phyloP scores from a whole-genome alignment of 37 sponge, comb jelly and placozoan species.

The Sycon ciliatum region DNA sequence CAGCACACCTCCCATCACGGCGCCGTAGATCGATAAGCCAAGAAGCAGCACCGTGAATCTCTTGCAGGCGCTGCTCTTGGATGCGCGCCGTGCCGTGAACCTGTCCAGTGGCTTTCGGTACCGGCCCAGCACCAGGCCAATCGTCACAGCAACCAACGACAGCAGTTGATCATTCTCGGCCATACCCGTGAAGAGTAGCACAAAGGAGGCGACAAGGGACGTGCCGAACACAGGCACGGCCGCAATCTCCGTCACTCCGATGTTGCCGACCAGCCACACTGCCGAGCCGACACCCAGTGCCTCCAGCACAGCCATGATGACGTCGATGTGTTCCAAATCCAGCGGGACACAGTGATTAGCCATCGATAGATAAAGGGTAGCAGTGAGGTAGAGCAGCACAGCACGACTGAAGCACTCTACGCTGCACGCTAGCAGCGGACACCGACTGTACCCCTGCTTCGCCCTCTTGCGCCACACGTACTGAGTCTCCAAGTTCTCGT shows the following conservation, averaged over 20 bases:
- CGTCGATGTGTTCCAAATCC: no score
- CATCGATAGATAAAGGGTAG: conserved; percentile 37
- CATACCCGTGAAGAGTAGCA: conserved; percentile 15
- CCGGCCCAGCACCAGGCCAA: background rate
- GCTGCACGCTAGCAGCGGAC: no score
- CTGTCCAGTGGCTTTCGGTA: background rate
- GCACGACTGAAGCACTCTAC: no score
- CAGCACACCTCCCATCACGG: background rate
- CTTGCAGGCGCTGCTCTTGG: background rate
- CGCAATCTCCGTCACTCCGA: conserved; percentile 32
- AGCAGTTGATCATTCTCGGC: no score
- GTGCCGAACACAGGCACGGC: conserved; percentile 28
- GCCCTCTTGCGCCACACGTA: background rate
- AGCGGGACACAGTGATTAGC: background rate
- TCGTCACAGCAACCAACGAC: background rate
- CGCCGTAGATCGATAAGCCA: background rate
- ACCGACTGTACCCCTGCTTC: no score
- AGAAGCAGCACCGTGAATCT: background rate
- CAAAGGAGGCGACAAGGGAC: conserved; percentile 54
- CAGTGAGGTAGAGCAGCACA: conserved; percentile 15
- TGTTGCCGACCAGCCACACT: conserved; percentile 64
- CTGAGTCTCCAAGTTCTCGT: conserved; percentile 23
- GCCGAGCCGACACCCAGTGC: no score
- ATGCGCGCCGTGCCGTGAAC: background rate
- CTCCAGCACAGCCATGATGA: no score